Percentiles rank a stretch among this genome's conserved stretches.
These are phyloP conservation scores for Cephus cinctus DNA, from an alignment of 1,140 invertebrate species.

Conservation along the genomic window DNA sequence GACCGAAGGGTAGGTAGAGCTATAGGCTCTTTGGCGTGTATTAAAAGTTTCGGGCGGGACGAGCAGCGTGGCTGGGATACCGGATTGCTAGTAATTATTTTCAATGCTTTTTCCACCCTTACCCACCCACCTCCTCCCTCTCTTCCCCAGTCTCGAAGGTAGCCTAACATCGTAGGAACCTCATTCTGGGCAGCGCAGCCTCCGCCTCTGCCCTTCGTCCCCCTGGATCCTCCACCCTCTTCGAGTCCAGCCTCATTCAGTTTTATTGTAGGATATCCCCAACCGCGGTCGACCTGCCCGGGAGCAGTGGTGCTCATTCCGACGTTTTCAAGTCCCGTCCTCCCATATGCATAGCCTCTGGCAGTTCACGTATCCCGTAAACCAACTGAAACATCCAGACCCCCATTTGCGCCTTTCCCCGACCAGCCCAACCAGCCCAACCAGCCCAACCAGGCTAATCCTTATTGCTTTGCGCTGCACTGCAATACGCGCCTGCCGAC, in stretches of 20 bases:
- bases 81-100: slow-evolving; percentile 32
- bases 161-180: no score
- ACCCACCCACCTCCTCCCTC: slow-evolving; percentile 2
- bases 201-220: no score
- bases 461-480: no score
- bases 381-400: background rate
- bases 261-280: slow-evolving; percentile 39
- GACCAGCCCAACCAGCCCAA: no score
- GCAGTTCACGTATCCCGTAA: slow-evolving; percentile 3
- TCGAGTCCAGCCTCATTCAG: slow-evolving; percentile 24
- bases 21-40: background rate
- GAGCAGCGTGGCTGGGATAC: slow-evolving; percentile 20
- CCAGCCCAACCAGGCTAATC: no score
- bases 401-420: no score
- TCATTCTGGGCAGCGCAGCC: no score
- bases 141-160: no score
- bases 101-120: slow-evolving; percentile 13
- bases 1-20: background rate
- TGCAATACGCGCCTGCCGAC: no score
- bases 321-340: no score
- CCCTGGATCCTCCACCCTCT: slow-evolving; percentile 6
- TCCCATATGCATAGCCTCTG: no score
- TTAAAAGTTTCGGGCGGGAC: slow-evolving; percentile 12
- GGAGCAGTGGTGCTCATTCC: slow-evolving; percentile 22
- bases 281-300: slow-evolving; percentile 18